A percentile compares a stretch with the other conserved stretches of the same genome.
These are phyloP conservation scores for Zeugodacus cucurbitae DNA, from an alignment of 1,140 invertebrate species.

Conservation along the genomic window DNA sequence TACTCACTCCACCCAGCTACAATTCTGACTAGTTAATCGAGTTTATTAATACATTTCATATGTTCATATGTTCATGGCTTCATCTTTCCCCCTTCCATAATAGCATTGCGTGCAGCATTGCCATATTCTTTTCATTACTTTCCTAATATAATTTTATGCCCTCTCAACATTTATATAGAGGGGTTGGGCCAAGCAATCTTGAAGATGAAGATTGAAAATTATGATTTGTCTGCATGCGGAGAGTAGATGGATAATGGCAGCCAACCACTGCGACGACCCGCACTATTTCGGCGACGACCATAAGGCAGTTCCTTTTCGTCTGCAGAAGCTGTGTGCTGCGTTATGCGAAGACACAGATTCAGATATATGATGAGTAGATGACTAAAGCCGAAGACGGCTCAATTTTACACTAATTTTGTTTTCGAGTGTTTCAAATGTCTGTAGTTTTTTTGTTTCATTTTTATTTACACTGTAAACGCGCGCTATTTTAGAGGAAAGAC, in stretches of 20 bases:
- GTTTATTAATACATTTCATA: conserved; percentile 39
- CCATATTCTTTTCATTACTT: not conserved
- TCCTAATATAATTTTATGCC: no score
- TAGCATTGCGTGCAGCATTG: not conserved
- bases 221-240: not conserved
- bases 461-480: not conserved
- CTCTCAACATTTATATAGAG: not conserved
- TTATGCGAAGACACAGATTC: not conserved
- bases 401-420: conserved; percentile 20
- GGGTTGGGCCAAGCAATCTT: not conserved
- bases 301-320: not conserved
- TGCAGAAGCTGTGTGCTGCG: not conserved
- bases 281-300: not conserved
- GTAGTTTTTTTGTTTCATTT: not conserved
- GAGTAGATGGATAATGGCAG: not conserved
- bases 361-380: not conserved
- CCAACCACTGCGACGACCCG: not conserved
- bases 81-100: not conserved
- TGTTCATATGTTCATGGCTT: conserved; percentile 17
- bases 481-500: not conserved
- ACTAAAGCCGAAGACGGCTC: not conserved
- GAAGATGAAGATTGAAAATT: conserved; percentile 24
- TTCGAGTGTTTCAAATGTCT: not conserved
- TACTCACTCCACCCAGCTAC: not conserved
- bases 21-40: not conserved